A percentile compares a stretch with the other conserved stretches of the same genome.
Evolutionary conservation across 1,140 invertebrate genomes (phyloP).

Genomic region (Metaphire vulgaris): DNA sequence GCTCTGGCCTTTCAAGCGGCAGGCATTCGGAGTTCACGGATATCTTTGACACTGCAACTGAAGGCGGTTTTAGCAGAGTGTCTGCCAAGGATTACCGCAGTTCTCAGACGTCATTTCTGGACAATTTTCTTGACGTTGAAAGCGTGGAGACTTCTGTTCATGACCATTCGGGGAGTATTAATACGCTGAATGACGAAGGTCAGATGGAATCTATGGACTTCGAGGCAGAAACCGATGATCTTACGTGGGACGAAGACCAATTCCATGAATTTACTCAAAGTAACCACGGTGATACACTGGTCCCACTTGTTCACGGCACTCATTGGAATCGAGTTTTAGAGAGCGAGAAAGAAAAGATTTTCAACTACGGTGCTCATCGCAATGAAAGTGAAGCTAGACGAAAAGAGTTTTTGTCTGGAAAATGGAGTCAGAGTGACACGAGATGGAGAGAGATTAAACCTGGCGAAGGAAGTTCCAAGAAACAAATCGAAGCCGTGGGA

Average conservation of each 20-base stretch:
- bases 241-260: background rate
- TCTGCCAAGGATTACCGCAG: background rate
- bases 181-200: background rate
- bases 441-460: background rate
- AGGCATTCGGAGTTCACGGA: background rate
- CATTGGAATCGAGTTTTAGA: background rate
- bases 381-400: background rate
- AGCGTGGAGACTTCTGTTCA: background rate
- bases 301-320: background rate
- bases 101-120: background rate
- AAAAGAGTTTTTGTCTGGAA: background rate
- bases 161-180: background rate
- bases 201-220: background rate
- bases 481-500: background rate
- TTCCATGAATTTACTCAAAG: background rate
- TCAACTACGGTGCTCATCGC: background rate
- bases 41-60: background rate
- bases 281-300: background rate
- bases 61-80: background rate
- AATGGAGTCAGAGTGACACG: background rate
- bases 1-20: background rate
- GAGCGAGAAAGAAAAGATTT: background rate
- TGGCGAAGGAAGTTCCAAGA: background rate
- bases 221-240: background rate
- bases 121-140: background rate